Conservation (phyloP, 2,113 vertebrate species). For the Stictonetta naevosa region DNA sequence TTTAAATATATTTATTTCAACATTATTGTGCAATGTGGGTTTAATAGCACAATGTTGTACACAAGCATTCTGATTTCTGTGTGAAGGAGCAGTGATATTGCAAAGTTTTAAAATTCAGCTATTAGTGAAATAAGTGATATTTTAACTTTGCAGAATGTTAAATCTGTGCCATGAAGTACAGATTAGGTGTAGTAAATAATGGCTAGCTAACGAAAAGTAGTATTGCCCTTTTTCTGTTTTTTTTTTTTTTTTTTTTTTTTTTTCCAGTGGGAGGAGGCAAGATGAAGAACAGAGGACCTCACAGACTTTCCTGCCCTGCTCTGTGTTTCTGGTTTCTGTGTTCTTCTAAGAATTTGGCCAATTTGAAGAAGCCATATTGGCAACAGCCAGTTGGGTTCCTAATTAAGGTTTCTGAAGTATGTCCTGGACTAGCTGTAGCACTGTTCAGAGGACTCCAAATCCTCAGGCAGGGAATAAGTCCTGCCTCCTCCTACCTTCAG, state of each 20-base stretch:
- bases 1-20: not conserved
- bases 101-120: not conserved
- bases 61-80: not conserved
- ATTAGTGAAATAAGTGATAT: not conserved
- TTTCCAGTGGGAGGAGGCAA: not conserved
- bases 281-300: not conserved
- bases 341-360: not conserved
- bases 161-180: not conserved
- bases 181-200: not conserved
- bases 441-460: not conserved
- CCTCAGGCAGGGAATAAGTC: not conserved
- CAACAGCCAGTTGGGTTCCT: not conserved
- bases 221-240: not conserved
- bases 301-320: not conserved
- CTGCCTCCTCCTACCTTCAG: not conserved
- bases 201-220: not conserved
- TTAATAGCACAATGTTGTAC: not conserved
- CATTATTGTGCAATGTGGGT: not conserved
- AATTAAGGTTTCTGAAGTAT: slow-evolving; percentile 30
- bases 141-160: not conserved
- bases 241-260: not conserved
- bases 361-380: not conserved
- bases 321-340: not conserved
- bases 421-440: not conserved
- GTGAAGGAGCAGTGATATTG: not conserved